Percentiles rank a stretch among this genome's conserved stretches.
phyloP scores from a whole-genome alignment of 2,888 invertebrate genomes.

The Athalia cordata region DNA sequence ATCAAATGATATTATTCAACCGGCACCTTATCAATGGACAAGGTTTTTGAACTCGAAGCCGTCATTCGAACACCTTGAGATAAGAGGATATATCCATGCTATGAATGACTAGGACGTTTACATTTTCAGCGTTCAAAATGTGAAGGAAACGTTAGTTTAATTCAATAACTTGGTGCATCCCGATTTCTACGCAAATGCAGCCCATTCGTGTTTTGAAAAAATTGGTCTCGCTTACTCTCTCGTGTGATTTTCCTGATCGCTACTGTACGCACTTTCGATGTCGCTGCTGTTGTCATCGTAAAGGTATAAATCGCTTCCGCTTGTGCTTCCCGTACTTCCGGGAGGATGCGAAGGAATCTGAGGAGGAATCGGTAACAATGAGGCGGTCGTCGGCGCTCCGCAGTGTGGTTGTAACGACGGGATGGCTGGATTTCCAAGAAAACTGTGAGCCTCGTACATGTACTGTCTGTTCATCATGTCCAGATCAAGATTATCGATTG shows the following conservation, averaged over 20 bases:
- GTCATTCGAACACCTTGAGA: constrained; percentile 18
- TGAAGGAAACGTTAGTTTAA: no score
- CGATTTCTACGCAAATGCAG: no score
- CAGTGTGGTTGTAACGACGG: constrained; percentile 70
- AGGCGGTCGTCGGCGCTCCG: constrained; percentile 60
- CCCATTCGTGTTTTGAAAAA: constrained; percentile 57
- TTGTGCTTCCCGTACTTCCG: constrained; percentile 78
- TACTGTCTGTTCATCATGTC: constrained; percentile 83
- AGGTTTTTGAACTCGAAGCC: no score
- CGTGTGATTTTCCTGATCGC: constrained; percentile 88
- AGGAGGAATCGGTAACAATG: constrained; percentile 66
- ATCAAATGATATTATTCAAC: neutral
- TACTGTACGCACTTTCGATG: constrained; percentile 84
- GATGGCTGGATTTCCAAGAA: constrained; percentile 72
- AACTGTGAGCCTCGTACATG: constrained; percentile 76
- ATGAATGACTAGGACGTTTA: no score
- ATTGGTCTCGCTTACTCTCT: constrained; percentile 77
- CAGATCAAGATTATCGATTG: constrained; percentile 82
- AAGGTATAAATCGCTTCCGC: constrained; percentile 82
- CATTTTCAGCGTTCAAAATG: no score
- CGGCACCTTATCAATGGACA: neutral
- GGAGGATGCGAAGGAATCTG: constrained; percentile 67
- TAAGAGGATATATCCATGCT: constrained; percentile 26
- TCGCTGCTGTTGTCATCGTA: constrained; percentile 80
- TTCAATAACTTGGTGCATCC: no score